Base-by-base conservation (phyloP, 2,888 invertebrate species). In the Octodonta nipae region DNA sequence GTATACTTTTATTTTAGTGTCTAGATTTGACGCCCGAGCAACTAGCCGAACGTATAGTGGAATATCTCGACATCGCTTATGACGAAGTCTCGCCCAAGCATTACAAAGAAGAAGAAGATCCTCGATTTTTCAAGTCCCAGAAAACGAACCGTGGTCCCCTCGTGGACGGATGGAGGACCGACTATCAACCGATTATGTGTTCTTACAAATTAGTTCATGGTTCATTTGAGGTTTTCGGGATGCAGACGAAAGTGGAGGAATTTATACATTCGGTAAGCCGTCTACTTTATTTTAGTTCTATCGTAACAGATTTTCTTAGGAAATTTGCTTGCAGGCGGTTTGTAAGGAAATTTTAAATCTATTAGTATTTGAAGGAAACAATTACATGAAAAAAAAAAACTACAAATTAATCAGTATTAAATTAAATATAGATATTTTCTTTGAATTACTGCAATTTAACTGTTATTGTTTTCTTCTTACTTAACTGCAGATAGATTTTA, bases 151-250 rank as follows among this genome's bases (percentile, higher is more conserved):
- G 91, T 16, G 91, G 91, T 0, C 88, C 88, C 0, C 63, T 91
- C 4, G 67, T 77, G 12, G 83, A 85, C 56, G 84, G 83, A 3
- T 91, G 91, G 91, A 66, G 75, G 30, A 74, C 77, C 10, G 68
- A 65, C 0, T 72, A 70, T 15, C 66, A 70, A 38, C 89, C 91
- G 0, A 76, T 91, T 29, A 91, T 91, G 91, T 91, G 89, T 63
- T 89, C 89, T 37, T 92, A 92, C 55, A 91, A 92, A 62, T 64
- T 82, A 32, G 88, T 89, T 0, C 70, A 77, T 53, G 83, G 80
- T 16, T 81, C 78, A 38, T 91, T 91, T 60, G 89, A 91, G 63
- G 82, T 92, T 3, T 91, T 89, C 85, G 89, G 89, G 0, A 63
- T 91, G 38, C 91, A 91, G 62, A 85, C 86, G 2, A 75, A 73